These are phyloP conservation scores for Caenorhabditis inopinata DNA, from an alignment of 1,140 invertebrate genomes.

Conservation along the genomic window DNA sequence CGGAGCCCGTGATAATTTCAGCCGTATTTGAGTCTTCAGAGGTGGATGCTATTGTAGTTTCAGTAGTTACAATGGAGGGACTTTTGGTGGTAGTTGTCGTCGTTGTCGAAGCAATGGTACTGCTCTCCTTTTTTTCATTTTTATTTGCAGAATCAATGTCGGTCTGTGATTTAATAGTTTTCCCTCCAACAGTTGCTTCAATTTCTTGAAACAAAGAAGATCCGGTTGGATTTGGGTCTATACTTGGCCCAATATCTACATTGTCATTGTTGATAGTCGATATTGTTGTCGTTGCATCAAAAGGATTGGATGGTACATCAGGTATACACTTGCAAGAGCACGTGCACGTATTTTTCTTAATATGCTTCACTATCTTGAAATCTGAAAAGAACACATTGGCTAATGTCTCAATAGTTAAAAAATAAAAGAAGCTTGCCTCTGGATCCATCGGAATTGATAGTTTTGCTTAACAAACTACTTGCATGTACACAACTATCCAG, in stretches of 20 bases:
- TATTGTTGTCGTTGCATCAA: neutral
- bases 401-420: neutral
- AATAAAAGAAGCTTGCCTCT: neutral
- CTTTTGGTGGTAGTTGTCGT: neutral
- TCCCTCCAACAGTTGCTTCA: neutral
- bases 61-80: neutral
- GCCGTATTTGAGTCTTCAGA: neutral
- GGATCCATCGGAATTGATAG: conserved; percentile 36
- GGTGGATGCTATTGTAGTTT: neutral
- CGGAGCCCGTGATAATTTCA: no score
- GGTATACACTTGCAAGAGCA: conserved; percentile 40
- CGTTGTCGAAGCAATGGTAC: neutral
- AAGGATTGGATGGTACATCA: neutral
- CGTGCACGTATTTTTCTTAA: conserved; percentile 41
- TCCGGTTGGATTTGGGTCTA: conserved; percentile 25
- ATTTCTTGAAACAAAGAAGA: conserved; percentile 20
- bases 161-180: neutral
- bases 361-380: conserved; percentile 39
- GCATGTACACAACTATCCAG: neutral
- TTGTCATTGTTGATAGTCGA: conserved; percentile 22
- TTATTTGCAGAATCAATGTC: neutral
- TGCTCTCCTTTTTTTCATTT: neutral
- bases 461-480: conserved; percentile 33
- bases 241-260: conserved; percentile 15
- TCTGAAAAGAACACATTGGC: conserved; percentile 32